phyloP scores from a whole-genome alignment of 2,113 vertebrate species.

The Beaufortia kweichowensis region DNA sequence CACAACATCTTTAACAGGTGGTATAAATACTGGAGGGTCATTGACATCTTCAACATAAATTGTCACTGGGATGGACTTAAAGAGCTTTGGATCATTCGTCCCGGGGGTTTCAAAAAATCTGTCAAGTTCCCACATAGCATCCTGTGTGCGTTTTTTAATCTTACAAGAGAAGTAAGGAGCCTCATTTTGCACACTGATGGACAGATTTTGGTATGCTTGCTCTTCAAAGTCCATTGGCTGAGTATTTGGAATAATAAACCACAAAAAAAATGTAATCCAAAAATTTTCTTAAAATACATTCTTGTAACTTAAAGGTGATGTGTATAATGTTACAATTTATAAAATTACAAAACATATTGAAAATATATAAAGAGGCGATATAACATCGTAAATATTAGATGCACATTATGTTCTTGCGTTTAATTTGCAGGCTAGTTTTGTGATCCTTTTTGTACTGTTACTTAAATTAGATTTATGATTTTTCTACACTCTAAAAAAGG shows the following conservation, averaged over 20 bases:
- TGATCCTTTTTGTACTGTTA: too few relatives aligned
- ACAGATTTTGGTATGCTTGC: conserved; percentile 44
- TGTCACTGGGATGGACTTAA: conserved; percentile 29
- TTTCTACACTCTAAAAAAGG: too few relatives aligned
- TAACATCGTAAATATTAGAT: too few relatives aligned
- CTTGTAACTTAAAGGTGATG: too few relatives aligned
- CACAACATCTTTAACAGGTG: fast-evolving
- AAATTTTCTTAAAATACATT: too few relatives aligned
- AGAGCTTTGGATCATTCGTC: not conserved
- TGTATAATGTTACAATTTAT: too few relatives aligned
- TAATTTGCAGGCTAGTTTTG: too few relatives aligned
- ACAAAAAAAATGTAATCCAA: not conserved
- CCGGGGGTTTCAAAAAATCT: not conserved
- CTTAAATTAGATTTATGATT: too few relatives aligned
- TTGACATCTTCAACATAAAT: conserved; percentile 67
- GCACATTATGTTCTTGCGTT: too few relatives aligned
- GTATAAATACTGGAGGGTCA: conserved; percentile 63
- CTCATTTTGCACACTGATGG: conserved; percentile 62
- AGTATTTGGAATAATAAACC: not conserved
- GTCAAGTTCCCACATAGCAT: conserved; percentile 54
- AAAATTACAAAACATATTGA: too few relatives aligned
- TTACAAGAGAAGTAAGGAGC: conserved; percentile 58
- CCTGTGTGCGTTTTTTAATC: not conserved
- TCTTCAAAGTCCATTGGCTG: conserved; percentile 64
- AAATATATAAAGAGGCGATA: too few relatives aligned